A percentile compares a stretch with the other conserved stretches of the same genome.
These are phyloP conservation scores for Deladenus siricidicola DNA, from an alignment of 2,888 invertebrate species.

Conservation along the genomic window DNA sequence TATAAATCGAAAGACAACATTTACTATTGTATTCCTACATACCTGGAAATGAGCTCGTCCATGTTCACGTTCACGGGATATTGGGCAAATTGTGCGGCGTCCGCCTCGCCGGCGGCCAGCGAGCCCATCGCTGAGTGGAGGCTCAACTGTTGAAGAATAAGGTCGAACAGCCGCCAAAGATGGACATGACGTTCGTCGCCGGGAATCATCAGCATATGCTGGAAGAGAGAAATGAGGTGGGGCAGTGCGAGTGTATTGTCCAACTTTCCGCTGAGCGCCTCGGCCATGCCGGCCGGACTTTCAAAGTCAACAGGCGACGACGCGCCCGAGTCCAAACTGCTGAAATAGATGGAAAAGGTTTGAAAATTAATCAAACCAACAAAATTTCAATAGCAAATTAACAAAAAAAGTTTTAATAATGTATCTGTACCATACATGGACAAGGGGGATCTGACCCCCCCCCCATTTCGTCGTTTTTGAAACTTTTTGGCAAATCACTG, in stretches of 20 bases:
- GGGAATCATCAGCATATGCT: constrained; percentile 77
- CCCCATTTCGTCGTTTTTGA: neutral
- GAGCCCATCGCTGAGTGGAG: constrained; percentile 39
- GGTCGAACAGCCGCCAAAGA: constrained; percentile 86
- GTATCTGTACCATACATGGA: too few species aligned
- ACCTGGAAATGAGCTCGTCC: constrained; percentile 35
- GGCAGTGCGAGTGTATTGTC: constrained; percentile 86
- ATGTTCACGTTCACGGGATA: constrained; percentile 41
- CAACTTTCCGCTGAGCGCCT: constrained; percentile 65
- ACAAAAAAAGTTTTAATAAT: neutral
- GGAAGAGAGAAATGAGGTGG: constrained; percentile 78
- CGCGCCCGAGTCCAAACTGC: constrained; percentile 30
- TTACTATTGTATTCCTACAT: too few species aligned
- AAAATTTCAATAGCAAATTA: neutral
- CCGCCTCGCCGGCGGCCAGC: constrained; percentile 17
- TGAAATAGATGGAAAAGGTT: too few species aligned
- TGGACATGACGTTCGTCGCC: constrained; percentile 78
- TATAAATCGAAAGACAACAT: too few species aligned
- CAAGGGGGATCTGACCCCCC: too few species aligned
- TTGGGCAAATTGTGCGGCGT: constrained; percentile 21
- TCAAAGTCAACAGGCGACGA: constrained; percentile 46
- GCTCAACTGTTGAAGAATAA: constrained; percentile 74
- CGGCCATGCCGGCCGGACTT: constrained; percentile 86
- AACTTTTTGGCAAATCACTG: too few species aligned
- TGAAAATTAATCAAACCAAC: neutral